Conservation (phyloP, 2,113 vertebrate genomes). For the Macheiramphus alcinus region DNA sequence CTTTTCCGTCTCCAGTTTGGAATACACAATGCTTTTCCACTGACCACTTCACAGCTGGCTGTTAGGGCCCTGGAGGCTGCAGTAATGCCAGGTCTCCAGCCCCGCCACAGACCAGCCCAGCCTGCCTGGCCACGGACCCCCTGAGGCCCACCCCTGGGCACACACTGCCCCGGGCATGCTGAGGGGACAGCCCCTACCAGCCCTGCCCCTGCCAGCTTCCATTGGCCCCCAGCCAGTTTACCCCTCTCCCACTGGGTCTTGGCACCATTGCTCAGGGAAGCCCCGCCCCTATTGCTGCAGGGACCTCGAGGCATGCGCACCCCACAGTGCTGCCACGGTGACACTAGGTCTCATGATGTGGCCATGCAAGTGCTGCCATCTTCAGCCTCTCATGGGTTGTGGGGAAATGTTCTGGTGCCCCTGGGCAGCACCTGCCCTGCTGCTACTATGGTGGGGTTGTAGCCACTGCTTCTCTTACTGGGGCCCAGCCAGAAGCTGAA, state of each 20-base stretch:
- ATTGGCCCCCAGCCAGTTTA: too few relatives aligned
- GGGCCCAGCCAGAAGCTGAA: too few relatives aligned
- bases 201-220: background rate
- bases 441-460: too few relatives aligned
- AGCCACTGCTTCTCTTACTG: too few relatives aligned
- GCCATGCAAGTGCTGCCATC: too few relatives aligned
- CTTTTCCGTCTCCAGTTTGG: background rate
- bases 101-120: rapidly evolving
- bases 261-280: background rate
- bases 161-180: rapidly evolving
- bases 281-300: rapidly evolving
- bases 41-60: background rate
- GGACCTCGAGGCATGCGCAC: rapidly evolving
- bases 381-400: too few relatives aligned
- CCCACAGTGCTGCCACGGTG: too few relatives aligned
- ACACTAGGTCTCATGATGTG: too few relatives aligned
- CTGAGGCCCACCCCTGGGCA: too few relatives aligned
- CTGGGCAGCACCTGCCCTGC: too few relatives aligned
- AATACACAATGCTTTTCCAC: background rate
- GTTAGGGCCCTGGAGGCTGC: rapidly evolving
- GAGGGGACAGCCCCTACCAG: rapidly evolving
- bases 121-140: too few relatives aligned
- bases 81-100: background rate
- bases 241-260: background rate
- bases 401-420: too few relatives aligned